These are phyloP conservation scores for Scatophagus argus DNA, from an alignment of 2,113 vertebrate genomes.

Conservation along the genomic window DNA sequence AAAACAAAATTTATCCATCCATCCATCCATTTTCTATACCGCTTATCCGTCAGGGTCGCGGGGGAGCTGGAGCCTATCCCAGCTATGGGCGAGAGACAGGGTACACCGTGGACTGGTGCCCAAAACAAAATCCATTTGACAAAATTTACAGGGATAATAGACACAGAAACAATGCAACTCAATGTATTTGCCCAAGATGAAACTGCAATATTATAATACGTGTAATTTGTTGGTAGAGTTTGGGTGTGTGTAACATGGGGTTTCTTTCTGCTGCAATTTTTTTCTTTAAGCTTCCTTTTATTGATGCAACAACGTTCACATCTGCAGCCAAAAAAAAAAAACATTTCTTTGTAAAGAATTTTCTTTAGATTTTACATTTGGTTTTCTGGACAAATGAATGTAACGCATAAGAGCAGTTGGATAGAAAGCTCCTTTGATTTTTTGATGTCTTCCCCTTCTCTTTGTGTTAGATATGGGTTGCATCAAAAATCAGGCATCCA, in stretches of 20 bases:
- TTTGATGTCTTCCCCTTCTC: background rate
- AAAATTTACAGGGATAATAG: background rate
- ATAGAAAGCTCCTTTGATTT: background rate
- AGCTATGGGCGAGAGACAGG: too few relatives aligned
- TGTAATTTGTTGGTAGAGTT: background rate
- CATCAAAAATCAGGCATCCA: slow-evolving; percentile 1
- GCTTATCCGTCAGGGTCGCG: too few relatives aligned
- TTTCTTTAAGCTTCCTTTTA: background rate
- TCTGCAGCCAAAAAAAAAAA: background rate
- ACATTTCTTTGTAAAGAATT: background rate
- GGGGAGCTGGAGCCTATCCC: too few relatives aligned
- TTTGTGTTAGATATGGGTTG: background rate
- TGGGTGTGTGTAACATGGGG: slow-evolving; percentile 4
- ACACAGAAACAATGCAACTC: background rate
- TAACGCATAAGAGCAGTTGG: background rate
- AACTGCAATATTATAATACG: background rate
- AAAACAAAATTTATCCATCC: background rate
- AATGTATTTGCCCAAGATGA: background rate
- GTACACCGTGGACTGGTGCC: too few relatives aligned
- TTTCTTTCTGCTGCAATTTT: slow-evolving; percentile 7
- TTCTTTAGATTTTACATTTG: background rate
- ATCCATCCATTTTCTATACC: too few relatives aligned
- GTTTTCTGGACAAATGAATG: background rate
- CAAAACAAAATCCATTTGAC: background rate
- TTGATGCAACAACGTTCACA: background rate